Base-by-base conservation (phyloP, 1,140 invertebrate species). In the Lysiphlebus fabarum region DNA sequence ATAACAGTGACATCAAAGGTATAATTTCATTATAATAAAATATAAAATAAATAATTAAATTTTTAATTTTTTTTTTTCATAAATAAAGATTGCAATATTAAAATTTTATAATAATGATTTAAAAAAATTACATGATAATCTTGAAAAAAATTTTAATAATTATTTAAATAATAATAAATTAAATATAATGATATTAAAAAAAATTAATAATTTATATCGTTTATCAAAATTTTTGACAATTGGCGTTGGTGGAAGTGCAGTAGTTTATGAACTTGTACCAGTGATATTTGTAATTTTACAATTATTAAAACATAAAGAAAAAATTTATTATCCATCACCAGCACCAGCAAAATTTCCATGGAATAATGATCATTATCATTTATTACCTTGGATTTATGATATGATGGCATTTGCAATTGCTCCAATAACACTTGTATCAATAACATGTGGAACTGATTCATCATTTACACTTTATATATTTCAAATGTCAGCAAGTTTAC, bases 401-500 rank as follows among this genome's bases (percentile, higher is more conserved):
- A 6, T 14, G 34, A 57, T 38, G 53, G 11, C 7, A 45, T 67
- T 7, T n/a, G n/a, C n/a, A n/a, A n/a, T n/a, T 17, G 17, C 17
- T 1, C 1, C 17, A 17, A 17, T 17, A 17, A 17, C 17, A 17
- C 1, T n/a, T 17, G 17, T 17, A 17, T 17, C 17, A 17, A 17
- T 17, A 1, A 69, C 65, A 6, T 40, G 33, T 5, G 64, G 70
- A 2, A 66, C 66, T 3, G 72, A 74, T 37, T 62, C 64, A 4
- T 34, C 67, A 8, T 74, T 69, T 50, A 64, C 64, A 7, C 48
- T 67, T 33, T 65, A 67, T n/a, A 34, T 64, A 33, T 65, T 69
- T 42, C 70, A 70, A 55, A 66, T 73, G 10, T 59, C 38, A 51
- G 1, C 1, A 1, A 17, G 3, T 17, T 45, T 61, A 56, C 41